Conservation (phyloP, 1,140 invertebrate species). For the Drosophila repletoides region DNA sequence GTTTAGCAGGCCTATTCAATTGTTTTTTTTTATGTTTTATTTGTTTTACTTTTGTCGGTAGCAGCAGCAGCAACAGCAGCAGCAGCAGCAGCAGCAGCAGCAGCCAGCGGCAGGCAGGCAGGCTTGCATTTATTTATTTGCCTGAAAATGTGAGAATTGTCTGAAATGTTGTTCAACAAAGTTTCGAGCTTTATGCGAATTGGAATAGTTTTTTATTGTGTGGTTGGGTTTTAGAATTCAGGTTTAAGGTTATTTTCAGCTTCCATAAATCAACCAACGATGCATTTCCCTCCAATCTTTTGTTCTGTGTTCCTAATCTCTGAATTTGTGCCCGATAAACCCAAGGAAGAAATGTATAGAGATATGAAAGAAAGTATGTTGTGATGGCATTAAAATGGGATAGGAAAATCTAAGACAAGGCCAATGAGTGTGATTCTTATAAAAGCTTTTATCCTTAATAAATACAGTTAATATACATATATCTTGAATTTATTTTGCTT, state of each 20-base stretch:
- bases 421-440: constrained; percentile 1
- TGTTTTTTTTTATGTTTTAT: background rate
- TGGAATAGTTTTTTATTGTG: constrained; percentile 17
- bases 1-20: too few species aligned
- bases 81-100: too few species aligned
- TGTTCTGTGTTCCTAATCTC: too few species aligned
- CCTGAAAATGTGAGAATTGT: constrained; percentile 27
- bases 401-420: background rate
- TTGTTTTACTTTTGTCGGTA: background rate
- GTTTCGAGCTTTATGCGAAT: constrained; percentile 15
- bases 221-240: background rate
- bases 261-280: background rate
- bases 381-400: too few species aligned
- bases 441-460: constrained; percentile 3
- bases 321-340: too few species aligned
- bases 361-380: too few species aligned
- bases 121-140: constrained; percentile 8
- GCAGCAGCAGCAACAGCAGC: too few species aligned
- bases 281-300: background rate
- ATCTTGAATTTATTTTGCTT: constrained; percentile 2
- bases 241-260: constrained; percentile 11
- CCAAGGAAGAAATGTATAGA: too few species aligned
- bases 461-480: background rate
- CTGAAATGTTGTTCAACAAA: constrained; percentile 14
- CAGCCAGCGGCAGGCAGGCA: too few species aligned